Percentiles rank a stretch among this genome's conserved stretches.
These are phyloP conservation scores for Arvicola amphibius DNA, from an alignment of 2,797 vertebrate species.

Conservation along the genomic window DNA sequence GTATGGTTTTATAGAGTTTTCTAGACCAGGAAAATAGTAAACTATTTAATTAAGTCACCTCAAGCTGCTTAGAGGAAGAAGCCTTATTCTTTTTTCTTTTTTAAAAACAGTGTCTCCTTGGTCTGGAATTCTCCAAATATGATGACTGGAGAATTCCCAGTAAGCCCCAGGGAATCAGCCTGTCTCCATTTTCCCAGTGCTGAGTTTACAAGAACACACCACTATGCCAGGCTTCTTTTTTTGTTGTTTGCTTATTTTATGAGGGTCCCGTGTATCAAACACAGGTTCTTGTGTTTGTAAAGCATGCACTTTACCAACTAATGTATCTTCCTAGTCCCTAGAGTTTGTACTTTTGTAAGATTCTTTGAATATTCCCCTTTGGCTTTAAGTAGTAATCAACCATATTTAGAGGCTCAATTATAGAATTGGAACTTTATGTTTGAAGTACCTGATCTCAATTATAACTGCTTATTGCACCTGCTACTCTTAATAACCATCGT, in stretches of 20 bases:
- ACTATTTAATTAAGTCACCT: neutral
- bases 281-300: neutral
- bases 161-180: neutral
- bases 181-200: neutral
- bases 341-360: neutral
- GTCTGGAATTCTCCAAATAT: neutral
- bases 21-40: neutral
- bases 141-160: neutral
- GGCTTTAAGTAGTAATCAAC: neutral
- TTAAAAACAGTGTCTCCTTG: neutral
- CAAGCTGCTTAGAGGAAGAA: neutral
- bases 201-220: neutral
- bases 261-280: neutral
- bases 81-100: neutral
- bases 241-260: neutral
- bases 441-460: neutral
- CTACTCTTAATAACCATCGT: neutral
- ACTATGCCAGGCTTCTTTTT: neutral
- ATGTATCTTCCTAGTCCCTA: neutral
- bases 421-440: conserved; percentile 6
- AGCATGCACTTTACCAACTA: neutral
- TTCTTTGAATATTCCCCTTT: neutral
- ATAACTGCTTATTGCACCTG: neutral
- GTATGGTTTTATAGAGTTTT: neutral
- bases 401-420: neutral